Conservation (phyloP, 1,140 invertebrate species). For the Limonius californicus region DNA sequence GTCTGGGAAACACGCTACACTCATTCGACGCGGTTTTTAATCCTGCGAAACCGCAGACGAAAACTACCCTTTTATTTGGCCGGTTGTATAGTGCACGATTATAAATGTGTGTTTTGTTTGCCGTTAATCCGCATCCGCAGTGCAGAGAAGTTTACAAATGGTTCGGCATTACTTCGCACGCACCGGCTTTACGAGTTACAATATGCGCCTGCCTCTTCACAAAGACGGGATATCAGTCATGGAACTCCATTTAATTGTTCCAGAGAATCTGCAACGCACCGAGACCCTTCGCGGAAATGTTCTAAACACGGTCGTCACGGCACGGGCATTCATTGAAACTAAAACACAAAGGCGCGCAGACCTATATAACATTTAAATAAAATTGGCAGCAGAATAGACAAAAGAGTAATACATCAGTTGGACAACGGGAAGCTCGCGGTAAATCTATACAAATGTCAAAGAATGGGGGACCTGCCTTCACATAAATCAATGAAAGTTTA, state of each 20-base stretch:
- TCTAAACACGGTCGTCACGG: neutral
- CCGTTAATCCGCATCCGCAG: conserved; percentile 12
- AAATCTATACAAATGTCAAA: conserved; percentile 12
- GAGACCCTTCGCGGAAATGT: neutral
- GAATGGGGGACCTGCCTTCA: neutral
- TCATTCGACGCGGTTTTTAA: neutral
- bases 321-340: neutral
- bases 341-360: neutral
- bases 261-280: neutral
- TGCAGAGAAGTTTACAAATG: conserved; percentile 15
- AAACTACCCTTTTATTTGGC: conserved; percentile 1
- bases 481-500: conserved; percentile 10
- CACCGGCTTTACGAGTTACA: conserved; percentile 13
- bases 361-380: neutral
- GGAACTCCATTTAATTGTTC: conserved; percentile 12
- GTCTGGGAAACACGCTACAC: neutral
- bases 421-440: neutral
- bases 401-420: conserved; percentile 4
- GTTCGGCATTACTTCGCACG: conserved; percentile 10
- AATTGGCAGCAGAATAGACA: neutral
- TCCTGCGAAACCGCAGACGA: neutral
- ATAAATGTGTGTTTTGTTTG: conserved; percentile 14
- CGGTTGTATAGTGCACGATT: neutral
- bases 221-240: conserved; percentile 13
- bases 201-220: conserved; percentile 9